Base-by-base conservation (phyloP, 2,113 vertebrate genomes). In the Dascyllus trimaculatus region DNA sequence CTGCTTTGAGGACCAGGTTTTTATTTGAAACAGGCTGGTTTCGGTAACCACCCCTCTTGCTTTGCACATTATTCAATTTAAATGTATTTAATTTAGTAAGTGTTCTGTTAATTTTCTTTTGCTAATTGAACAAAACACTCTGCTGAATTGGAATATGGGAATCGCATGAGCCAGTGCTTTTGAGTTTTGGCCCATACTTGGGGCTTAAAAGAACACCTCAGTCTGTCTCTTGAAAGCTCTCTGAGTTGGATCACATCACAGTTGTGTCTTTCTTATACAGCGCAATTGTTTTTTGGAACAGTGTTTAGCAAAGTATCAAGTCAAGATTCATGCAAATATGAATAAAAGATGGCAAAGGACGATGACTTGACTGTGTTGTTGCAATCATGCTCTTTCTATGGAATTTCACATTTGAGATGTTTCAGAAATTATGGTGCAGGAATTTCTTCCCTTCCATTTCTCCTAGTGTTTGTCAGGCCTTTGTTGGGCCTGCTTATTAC, bases 371-470 rank as follows among this genome's bases (percentile, higher is more conserved):
- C n/a, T n/a, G n/a, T 29, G 26, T 29, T 29, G 4, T 22, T 21
- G n/a, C 35, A 48, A 1, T 51, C 8, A 8, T 14, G 4, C 21
- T 25, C 13, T 25, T 54, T 54, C 48, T n/a, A 7, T 19, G 17
- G 46, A 52, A 22, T 18, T 26, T 74, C 64, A 18, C 13, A 35
- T 57, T 65, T 25, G 53, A 66, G 21, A 40, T 71, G 49, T n/a
- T n/a, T 64, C 11, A 8, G 48, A 51, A 19, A 24, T 53, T 11
- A 25, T 19, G 25, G 7, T 25, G 13, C 29, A 18, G 51, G 9
- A 53, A 46, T 32, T 51, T 15, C 9, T n/a, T 7, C 6, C 48
- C 18, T 66, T 38, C 19, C 18, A 21, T 38, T 45, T 24, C 25
- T 24, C 53, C 18, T 9, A 21, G n/a, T 5, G 9, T 22, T 60